Conservation (phyloP, 2,797 vertebrate species). For the Premnoplex brunnescens region DNA sequence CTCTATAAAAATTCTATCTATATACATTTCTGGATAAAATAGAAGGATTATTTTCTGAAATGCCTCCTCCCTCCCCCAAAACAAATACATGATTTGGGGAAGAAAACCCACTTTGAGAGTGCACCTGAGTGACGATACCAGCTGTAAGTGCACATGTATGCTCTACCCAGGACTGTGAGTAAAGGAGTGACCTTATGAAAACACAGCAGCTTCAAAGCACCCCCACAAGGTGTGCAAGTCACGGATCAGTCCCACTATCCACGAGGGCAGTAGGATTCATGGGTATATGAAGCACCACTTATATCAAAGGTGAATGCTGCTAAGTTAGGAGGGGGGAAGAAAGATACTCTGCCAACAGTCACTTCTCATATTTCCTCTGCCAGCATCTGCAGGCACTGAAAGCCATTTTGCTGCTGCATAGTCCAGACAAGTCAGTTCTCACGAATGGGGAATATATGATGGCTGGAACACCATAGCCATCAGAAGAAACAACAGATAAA, state of each 20-base stretch:
- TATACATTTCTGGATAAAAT: neutral
- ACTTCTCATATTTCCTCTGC: neutral
- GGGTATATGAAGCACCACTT: neutral
- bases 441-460: neutral
- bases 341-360: neutral
- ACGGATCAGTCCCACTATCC: neutral
- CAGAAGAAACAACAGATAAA: neutral
- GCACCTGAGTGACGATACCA: neutral
- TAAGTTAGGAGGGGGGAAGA: neutral
- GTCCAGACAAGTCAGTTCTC: neutral
- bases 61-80: too few species aligned
- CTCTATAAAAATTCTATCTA: neutral
- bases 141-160: rapidly evolving
- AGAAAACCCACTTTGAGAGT: neutral
- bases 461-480: neutral
- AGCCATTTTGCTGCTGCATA: neutral
- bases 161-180: neutral
- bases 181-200: neutral
- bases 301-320: neutral
- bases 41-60: neutral
- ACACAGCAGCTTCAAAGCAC: neutral
- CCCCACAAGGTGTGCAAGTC: neutral
- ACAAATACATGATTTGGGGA: neutral
- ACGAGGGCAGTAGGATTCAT: neutral
- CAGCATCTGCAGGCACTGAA: neutral